These are phyloP conservation scores for Oopsacas minuta DNA, from an alignment of 37 sponge, comb jelly and placozoan species.

Conservation along the genomic window DNA sequence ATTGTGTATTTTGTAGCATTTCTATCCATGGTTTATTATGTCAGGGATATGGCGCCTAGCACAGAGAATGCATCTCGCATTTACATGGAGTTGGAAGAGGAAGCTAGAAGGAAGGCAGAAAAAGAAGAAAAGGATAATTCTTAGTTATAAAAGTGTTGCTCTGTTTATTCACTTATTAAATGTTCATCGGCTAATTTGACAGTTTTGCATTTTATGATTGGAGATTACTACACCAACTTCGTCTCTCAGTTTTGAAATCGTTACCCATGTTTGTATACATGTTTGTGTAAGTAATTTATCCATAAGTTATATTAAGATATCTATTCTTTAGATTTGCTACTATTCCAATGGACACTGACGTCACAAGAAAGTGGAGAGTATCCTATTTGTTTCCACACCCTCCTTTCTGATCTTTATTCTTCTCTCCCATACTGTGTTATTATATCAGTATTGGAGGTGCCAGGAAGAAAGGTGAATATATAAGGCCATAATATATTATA, in stretches of 20 bases:
- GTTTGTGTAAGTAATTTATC: not conserved
- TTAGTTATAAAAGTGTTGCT: no score
- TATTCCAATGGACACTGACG: not conserved
- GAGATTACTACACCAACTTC: no score
- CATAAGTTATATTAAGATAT: no score
- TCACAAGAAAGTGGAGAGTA: not conserved
- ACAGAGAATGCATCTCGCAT: slow-evolving; percentile 8
- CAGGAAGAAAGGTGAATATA: not conserved
- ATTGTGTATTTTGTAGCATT: not conserved
- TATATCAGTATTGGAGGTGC: not conserved
- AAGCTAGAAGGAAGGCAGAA: not conserved
- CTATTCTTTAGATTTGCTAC: not conserved
- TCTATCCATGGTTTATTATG: not conserved
- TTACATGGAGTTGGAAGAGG: not conserved
- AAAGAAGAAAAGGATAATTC: no score
- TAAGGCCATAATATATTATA: not conserved
- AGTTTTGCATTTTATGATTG: no score
- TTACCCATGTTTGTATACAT: no score
- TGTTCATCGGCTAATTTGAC: not conserved
- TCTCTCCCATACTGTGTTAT: slow-evolving; percentile 6
- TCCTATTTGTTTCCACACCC: not conserved
- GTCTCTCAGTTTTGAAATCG: no score
- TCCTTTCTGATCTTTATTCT: not conserved
- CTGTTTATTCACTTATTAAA: not conserved
- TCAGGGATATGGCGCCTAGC: not conserved